phyloP scores from a whole-genome alignment of 2,113 vertebrate species.

The Manacus vitellinus region DNA sequence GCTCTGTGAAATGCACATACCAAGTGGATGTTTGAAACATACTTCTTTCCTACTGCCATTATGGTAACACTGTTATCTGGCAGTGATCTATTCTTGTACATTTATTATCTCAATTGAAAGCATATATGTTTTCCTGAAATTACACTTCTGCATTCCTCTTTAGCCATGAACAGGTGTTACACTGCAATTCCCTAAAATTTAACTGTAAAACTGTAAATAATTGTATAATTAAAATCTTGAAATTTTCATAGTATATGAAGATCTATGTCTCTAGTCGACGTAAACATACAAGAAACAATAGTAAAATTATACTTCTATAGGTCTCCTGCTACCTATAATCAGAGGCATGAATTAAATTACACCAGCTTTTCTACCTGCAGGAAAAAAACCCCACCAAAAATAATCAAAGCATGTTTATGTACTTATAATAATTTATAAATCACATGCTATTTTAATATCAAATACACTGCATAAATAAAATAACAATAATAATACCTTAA shows the following conservation, averaged over 20 bases:
- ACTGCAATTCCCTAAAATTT: background rate
- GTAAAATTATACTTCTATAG: background rate
- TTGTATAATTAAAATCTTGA: background rate
- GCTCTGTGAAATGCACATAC: background rate
- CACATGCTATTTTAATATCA: background rate
- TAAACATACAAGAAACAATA: background rate
- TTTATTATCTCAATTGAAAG: background rate
- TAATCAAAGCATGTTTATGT: background rate
- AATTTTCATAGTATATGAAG: background rate
- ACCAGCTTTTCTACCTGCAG: background rate
- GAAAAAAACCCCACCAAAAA: background rate
- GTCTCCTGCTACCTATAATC: background rate
- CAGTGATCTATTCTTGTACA: background rate
- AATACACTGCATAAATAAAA: constrained; percentile 42
- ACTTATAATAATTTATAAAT: constrained; percentile 33
- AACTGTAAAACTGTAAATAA: background rate
- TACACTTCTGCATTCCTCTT: background rate
- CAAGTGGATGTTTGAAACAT: background rate
- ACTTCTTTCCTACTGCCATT: background rate
- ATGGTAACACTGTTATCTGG: background rate
- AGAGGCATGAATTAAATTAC: constrained; percentile 8
- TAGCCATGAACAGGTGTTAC: background rate
- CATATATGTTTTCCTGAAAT: background rate
- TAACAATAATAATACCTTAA: constrained; percentile 18
- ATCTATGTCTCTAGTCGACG: background rate